These are phyloP conservation scores for Netelia virgata DNA, from an alignment of 2,888 invertebrate genomes.

Conservation along the genomic window DNA sequence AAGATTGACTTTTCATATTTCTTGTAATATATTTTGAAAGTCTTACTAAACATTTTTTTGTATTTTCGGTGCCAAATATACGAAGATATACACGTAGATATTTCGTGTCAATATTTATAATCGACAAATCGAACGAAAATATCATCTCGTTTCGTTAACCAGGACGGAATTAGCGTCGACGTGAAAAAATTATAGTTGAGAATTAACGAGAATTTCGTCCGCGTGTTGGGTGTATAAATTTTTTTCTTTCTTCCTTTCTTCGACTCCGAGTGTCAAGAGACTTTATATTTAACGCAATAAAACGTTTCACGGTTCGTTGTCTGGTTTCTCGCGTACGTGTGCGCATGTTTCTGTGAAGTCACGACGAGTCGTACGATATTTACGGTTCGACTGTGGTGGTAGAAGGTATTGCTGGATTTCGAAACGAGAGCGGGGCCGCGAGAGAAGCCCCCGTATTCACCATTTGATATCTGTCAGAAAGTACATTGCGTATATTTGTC, in stretches of 20 bases:
- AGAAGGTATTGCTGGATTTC: slow-evolving; percentile 41
- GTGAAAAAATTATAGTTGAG: no score
- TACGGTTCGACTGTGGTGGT: slow-evolving; percentile 21
- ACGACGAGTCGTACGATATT: slow-evolving; percentile 43
- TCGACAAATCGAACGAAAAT: no score
- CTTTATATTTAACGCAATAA: neutral
- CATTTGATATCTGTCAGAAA: slow-evolving; percentile 55
- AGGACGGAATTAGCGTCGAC: no score
- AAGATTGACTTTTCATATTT: no score
- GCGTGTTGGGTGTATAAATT: neutral
- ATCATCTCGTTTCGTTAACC: no score
- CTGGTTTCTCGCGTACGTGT: slow-evolving; percentile 4
- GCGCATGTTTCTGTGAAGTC: neutral
- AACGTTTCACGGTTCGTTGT: neutral
- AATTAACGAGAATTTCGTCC: no score
- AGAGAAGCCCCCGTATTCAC: slow-evolving; percentile 27
- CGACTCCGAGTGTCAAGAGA: neutral
- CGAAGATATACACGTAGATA: no score
- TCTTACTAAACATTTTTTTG: no score
- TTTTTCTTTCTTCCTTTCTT: neutral
- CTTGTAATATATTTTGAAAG: no score
- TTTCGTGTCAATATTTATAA: no score
- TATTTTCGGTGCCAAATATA: no score
- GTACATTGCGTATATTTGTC: neutral
- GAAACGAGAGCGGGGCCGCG: slow-evolving; percentile 63